Percentiles rank a stretch among this genome's conserved stretches.
These are phyloP conservation scores for Calonectris borealis DNA, from an alignment of 2,113 vertebrate genomes.

Conservation along the genomic window DNA sequence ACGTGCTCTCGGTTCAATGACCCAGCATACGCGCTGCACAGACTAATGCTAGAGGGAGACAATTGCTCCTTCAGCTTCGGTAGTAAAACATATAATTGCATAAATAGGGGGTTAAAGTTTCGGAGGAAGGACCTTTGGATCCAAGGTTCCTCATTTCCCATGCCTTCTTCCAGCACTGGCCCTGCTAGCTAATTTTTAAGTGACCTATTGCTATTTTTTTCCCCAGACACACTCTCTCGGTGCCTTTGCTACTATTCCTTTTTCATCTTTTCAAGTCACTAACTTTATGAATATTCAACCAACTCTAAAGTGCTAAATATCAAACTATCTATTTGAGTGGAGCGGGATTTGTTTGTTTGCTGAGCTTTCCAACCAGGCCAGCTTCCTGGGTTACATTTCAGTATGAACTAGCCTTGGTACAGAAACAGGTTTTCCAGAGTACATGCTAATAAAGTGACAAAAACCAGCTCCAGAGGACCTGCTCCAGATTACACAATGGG, in stretches of 20 bases:
- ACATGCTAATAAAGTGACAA: background rate
- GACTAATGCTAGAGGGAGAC: background rate
- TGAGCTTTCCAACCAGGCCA: background rate
- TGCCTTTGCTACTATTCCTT: background rate
- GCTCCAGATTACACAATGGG: background rate
- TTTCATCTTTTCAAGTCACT: background rate
- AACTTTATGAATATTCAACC: background rate
- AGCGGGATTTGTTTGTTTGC: background rate
- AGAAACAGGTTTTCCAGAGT: background rate
- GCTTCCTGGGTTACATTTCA: background rate
- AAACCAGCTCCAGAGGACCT: background rate
- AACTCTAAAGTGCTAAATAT: background rate
- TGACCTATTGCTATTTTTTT: background rate
- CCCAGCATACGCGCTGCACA: rapidly evolving
- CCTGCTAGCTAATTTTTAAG: background rate
- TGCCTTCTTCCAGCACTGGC: background rate
- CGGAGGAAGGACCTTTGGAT: background rate
- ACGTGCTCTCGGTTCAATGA: background rate
- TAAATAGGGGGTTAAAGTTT: background rate
- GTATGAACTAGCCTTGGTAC: background rate
- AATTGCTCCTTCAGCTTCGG: background rate
- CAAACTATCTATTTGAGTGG: background rate
- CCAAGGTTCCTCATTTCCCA: background rate
- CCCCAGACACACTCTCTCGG: background rate
- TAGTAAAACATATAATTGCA: background rate